Base-by-base conservation (phyloP, 2,888 invertebrate species). In the Sisyra terminalis region DNA sequence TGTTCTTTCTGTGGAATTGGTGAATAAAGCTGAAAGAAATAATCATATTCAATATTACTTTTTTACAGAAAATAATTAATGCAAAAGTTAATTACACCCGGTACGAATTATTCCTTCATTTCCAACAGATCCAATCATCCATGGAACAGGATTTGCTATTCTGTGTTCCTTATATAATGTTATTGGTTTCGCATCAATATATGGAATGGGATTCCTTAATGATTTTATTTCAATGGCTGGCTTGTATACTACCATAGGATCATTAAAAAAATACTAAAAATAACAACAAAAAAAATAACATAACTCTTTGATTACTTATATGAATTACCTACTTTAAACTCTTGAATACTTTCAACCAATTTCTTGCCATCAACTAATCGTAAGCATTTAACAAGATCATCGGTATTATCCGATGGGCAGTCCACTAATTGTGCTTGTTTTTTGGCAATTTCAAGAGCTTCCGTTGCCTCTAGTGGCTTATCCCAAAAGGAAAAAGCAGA, bases 61-160 rank as follows among this genome's bases (percentile, higher is more conserved):
- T n/a, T n/a, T n/a, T n/a, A n/a, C n/a, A n/a, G n/a, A n/a, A n/a
- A n/a, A n/a, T n/a, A n/a, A n/a, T n/a, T n/a, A n/a, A n/a, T n/a
- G n/a, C n/a, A n/a, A n/a, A n/a, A n/a, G n/a, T n/a, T 3, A 50
- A 53, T 53, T 55, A 64, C 64, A 52, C 44, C 54, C 55, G 11
- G 64, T 64, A 42, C 66, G 59, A 9, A 72, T 58, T 2, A 66
- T 61, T 14, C 71, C 71, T 51, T 72, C 71, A 3, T 61, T 54
- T 2, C 63, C 57, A 2, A 64, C 64, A 1, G 60, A 53, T 3
- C 70, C 69, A 7, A 63, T 52, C 48, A 72, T 60, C 60, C 64
- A 65, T 2, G 71, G 70, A 3, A 70, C 57, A 14, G 59, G 55
- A 9, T 52, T 51, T 1, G 32, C 30, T 40, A 67, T 65, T 29